Evolutionary conservation across 2,888 invertebrate species (phyloP).

Genomic region (Melanargia galathea): DNA sequence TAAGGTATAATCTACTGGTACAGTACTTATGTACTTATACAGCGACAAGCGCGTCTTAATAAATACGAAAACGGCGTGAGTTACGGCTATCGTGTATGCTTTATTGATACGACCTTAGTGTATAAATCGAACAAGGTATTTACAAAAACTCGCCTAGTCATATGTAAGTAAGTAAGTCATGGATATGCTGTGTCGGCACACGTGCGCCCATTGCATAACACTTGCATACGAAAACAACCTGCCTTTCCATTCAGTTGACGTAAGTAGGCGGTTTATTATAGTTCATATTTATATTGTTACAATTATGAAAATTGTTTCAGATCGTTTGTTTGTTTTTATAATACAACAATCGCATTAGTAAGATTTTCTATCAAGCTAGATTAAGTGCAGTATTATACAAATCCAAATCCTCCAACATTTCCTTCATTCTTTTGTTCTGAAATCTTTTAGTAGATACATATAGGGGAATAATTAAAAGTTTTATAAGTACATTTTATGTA

Average conservation of each 20-base stretch:
- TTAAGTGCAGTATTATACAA: no score
- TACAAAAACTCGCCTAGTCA: conserved; percentile 41
- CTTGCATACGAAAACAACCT: conserved; percentile 31
- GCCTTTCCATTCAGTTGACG: conserved; percentile 7
- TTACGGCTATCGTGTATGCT: conserved; percentile 25
- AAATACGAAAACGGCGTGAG: conserved; percentile 14
- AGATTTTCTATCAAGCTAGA: no score
- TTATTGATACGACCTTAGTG: conserved; percentile 39
- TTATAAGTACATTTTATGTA: no score
- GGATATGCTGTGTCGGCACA: conserved; percentile 37
- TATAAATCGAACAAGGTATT: conserved; percentile 34
- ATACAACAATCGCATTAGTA: no score
- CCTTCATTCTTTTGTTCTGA: no score
- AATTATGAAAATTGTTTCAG: no score
- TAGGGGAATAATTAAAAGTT: no score
- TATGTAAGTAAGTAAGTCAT: conserved; percentile 44
- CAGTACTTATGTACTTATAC: conserved; percentile 1
- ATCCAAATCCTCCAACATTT: no score
- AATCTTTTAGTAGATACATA: no score
- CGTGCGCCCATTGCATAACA: conserved; percentile 41
- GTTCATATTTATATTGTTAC: no score
- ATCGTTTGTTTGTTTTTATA: no score
- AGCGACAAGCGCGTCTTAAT: conserved; percentile 21
- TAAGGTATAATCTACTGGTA: background rate
- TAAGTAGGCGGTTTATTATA: conserved; percentile 15